Evolutionary conservation across 2,797 vertebrate species (phyloP).

Genomic region (Periparus ater): DNA sequence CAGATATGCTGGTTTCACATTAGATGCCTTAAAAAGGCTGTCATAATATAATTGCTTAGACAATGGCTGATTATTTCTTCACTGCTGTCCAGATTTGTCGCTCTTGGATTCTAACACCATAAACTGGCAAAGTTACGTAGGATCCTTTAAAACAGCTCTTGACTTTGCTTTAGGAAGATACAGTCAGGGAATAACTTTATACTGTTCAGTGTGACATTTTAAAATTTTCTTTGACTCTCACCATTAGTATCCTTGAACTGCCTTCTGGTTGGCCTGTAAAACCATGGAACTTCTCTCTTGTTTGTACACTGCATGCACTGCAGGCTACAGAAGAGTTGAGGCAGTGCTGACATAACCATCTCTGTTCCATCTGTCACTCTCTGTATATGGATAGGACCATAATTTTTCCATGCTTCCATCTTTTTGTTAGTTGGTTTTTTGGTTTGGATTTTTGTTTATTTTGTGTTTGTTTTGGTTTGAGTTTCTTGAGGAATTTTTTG

Average conservation of each 20-base stretch:
- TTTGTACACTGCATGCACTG: neutral
- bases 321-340: neutral
- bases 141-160: neutral
- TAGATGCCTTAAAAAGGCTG: neutral
- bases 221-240: neutral
- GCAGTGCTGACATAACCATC: neutral
- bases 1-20: neutral
- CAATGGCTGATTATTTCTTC: neutral
- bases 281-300: neutral
- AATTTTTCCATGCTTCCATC: neutral
- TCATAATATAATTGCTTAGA: neutral
- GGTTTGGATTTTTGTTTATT: neutral
- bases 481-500: neutral
- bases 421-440: neutral
- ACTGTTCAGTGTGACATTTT: neutral
- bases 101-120: neutral
- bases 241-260: neutral
- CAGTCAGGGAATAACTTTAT: neutral
- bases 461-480: neutral
- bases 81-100: neutral
- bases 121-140: neutral
- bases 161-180: neutral
- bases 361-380: neutral
- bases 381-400: neutral
- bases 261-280: neutral